Percentiles rank a stretch among this genome's conserved stretches.
phyloP scores from a whole-genome alignment of 2,113 vertebrate genomes.

The Pluvialis apricaria region DNA sequence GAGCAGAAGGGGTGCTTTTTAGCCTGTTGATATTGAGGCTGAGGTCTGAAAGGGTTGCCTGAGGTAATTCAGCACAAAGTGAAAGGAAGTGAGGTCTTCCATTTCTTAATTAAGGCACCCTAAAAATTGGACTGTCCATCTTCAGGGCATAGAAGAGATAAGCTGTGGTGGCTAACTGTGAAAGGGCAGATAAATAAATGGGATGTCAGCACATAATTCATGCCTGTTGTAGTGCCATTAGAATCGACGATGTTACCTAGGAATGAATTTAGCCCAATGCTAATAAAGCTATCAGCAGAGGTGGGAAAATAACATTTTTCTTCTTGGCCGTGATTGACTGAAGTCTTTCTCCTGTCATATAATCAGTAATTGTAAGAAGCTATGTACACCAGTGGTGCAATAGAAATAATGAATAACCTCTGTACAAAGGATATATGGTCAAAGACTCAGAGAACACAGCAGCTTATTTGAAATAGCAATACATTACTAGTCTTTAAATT shows the following conservation, averaged over 20 bases:
- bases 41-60: neutral
- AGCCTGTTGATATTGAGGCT: neutral
- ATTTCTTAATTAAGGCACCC: neutral
- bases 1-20: neutral
- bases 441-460: neutral
- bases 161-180: neutral
- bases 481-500: conserved; percentile 8
- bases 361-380: conserved; percentile 22
- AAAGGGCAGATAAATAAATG: neutral
- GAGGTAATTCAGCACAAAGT: neutral
- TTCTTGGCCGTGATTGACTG: neutral
- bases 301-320: neutral
- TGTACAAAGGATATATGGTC: neutral
- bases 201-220: neutral
- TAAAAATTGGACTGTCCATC: neutral
- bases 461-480: neutral
- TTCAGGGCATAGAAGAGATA: neutral
- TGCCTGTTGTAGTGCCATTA: neutral
- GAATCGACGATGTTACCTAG: neutral
- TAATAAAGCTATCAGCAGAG: conserved; percentile 22
- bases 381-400: neutral
- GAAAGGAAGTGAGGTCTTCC: neutral
- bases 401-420: conserved; percentile 16
- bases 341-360: conserved; percentile 15
- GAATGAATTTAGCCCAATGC: neutral